phyloP scores from a whole-genome alignment of 2,113 vertebrate genomes.

The Lichenostomus cassidix region DNA sequence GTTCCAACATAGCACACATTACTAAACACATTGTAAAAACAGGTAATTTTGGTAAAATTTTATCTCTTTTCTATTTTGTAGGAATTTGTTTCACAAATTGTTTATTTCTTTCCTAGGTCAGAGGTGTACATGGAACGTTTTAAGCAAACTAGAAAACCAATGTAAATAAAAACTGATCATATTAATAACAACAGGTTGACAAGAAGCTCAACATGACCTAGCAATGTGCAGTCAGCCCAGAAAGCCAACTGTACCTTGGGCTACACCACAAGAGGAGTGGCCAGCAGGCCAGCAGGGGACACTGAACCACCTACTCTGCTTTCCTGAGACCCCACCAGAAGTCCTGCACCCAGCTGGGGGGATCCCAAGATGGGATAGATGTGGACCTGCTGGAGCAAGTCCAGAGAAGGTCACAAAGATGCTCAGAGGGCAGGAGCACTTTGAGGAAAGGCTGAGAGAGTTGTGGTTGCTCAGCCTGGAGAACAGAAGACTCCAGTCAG shows the following conservation, averaged over 20 bases:
- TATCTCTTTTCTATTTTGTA: not conserved
- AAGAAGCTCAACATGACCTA: not conserved
- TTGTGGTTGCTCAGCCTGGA: not conserved
- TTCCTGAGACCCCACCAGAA: not conserved
- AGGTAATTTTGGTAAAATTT: not conserved
- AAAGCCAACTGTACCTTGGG: not conserved
- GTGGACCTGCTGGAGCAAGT: not conserved
- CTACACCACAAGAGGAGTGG: not conserved
- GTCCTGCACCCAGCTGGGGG: not conserved
- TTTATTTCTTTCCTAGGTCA: not conserved
- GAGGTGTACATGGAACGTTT: not conserved
- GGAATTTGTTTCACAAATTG: not conserved
- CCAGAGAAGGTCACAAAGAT: not conserved
- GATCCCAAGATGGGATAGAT: not conserved
- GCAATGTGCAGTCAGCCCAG: not conserved
- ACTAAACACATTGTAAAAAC: not conserved
- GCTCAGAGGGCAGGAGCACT: not conserved
- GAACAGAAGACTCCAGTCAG: not conserved
- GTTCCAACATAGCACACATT: not conserved
- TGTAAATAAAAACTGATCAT: not conserved
- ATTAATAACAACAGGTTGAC: not conserved
- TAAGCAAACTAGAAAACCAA: not conserved
- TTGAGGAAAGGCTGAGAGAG: not conserved
- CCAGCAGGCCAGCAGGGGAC: not conserved
- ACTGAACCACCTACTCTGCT: not conserved